These are phyloP conservation scores for Lepisosteus osseus DNA, from an alignment of 2,113 vertebrate genomes.

Conservation along the genomic window DNA sequence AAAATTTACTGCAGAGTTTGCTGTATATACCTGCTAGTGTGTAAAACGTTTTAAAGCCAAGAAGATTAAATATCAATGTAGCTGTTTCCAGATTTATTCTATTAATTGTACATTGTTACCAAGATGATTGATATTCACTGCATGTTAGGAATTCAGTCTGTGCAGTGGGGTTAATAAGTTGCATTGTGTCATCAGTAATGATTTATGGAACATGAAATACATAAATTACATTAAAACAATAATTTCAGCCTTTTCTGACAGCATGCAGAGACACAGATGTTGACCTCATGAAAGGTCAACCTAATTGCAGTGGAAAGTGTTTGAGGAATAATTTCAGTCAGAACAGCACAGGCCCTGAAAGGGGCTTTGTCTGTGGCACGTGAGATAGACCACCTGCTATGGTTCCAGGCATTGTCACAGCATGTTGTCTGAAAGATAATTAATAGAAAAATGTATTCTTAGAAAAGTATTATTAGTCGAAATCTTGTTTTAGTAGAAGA, in stretches of 20 bases:
- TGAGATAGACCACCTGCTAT: not conserved
- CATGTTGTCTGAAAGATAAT: not conserved
- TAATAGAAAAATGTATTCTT: not conserved
- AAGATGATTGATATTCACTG: not conserved
- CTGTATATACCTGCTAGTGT: too few species aligned
- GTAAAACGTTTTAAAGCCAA: too few species aligned
- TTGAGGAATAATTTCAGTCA: conserved; percentile 32
- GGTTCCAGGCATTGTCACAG: not conserved
- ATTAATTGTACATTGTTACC: not conserved
- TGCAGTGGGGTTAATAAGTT: conserved; percentile 8
- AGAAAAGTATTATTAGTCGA: not conserved
- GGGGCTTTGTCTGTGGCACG: conserved; percentile 28
- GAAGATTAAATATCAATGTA: too few species aligned
- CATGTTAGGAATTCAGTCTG: not conserved
- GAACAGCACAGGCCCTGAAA: conserved; percentile 35
- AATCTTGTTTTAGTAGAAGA: too few species aligned
- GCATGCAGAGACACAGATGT: conserved; percentile 30
- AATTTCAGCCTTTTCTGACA: conserved; percentile 27
- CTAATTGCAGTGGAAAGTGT: conserved; percentile 33
- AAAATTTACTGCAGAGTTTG: too few species aligned
- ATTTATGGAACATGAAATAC: conserved; percentile 33
- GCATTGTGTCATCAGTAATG: not conserved
- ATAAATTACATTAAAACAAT: conserved; percentile 38
- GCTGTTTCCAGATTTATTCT: too few species aligned
- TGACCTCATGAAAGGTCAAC: conserved; percentile 33